These are phyloP conservation scores for Apamea anceps DNA, from an alignment of 2,888 invertebrate genomes.

Conservation along the genomic window DNA sequence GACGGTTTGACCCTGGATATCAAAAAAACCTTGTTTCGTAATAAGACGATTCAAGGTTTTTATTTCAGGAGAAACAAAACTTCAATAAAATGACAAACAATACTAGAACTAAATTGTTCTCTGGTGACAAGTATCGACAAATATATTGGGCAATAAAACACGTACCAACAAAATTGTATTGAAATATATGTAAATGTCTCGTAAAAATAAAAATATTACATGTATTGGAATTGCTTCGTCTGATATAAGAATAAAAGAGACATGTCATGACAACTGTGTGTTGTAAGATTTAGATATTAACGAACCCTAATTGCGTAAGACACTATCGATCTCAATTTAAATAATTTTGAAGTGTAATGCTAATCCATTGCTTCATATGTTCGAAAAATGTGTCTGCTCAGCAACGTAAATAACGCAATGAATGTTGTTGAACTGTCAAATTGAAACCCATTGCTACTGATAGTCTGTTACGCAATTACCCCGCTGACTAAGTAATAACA, in stretches of 20 bases:
- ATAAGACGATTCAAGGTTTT: neutral
- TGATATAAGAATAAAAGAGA: slow-evolving; percentile 9
- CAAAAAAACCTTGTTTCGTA: neutral
- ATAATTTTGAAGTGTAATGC: no score
- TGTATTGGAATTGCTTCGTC: slow-evolving; percentile 19
- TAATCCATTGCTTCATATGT: no score
- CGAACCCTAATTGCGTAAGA: neutral
- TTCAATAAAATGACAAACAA: slow-evolving; percentile 38
- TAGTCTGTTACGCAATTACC: no score
- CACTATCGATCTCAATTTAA: no score
- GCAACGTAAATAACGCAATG: no score
- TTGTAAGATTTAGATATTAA: neutral
- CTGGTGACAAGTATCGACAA: slow-evolving; percentile 31
- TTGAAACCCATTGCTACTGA: no score
- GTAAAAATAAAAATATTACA: slow-evolving; percentile 35
- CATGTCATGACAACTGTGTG: no score
- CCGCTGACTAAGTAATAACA: neutral
- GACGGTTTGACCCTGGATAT: neutral
- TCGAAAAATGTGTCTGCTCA: no score
- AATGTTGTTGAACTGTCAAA: no score
- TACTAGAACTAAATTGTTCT: slow-evolving; percentile 17
- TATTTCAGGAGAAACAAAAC: neutral
- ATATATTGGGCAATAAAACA: slow-evolving; percentile 33
- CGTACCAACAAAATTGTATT: slow-evolving; percentile 41
- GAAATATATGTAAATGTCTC: slow-evolving; percentile 36